These are phyloP conservation scores for Elephantulus edwardii DNA, from an alignment of 2,113 vertebrate species.

Conservation along the genomic window DNA sequence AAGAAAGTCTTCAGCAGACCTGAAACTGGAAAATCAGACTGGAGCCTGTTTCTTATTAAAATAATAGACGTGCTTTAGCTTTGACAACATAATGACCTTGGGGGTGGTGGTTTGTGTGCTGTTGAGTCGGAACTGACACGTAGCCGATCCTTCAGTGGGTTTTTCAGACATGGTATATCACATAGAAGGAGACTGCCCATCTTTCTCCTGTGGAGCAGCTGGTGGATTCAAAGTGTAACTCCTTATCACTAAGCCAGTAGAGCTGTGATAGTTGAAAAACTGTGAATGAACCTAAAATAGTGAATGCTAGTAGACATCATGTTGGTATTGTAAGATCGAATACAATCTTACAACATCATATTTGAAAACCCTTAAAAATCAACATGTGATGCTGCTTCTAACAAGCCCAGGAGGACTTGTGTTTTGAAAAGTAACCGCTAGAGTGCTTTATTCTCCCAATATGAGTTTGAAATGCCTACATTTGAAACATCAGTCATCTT, in stretches of 20 bases:
- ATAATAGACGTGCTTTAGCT: not conserved
- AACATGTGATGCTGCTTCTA: not conserved
- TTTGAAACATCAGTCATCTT: conserved; percentile 29
- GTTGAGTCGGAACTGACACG: too few relatives aligned
- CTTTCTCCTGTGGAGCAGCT: too few relatives aligned
- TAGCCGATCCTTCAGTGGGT: too few relatives aligned
- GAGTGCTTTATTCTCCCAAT: not conserved
- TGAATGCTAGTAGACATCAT: not conserved
- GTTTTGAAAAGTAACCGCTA: conserved; percentile 20
- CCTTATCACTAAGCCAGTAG: too few relatives aligned
- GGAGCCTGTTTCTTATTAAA: not conserved
- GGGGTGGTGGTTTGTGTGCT: too few relatives aligned
- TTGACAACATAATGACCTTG: not conserved
- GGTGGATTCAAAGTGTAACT: too few relatives aligned
- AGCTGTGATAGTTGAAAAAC: conserved; percentile 25
- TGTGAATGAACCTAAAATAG: not conserved
- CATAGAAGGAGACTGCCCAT: too few relatives aligned
- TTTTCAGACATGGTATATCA: too few relatives aligned
- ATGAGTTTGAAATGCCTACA: not conserved
- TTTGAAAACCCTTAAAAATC: conserved; percentile 13
- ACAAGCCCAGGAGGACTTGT: not conserved
- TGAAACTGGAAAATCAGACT: not conserved
- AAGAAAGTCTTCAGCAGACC: not conserved
- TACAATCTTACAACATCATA: not conserved
- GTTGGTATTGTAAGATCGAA: conserved; percentile 36